Conservation (phyloP, 2,797 vertebrate genomes). For the Megalops cyprinoides region DNA sequence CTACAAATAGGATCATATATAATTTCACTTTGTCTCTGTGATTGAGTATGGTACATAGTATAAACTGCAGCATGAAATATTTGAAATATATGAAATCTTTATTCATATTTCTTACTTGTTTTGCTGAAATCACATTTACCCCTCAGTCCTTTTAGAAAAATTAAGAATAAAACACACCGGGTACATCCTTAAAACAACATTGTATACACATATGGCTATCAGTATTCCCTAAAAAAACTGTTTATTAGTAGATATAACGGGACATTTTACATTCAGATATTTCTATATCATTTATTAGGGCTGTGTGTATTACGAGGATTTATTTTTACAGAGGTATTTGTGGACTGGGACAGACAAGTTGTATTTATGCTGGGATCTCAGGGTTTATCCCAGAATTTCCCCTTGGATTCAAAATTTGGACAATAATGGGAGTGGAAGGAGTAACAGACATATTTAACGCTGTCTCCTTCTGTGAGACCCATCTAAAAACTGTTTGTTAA, state of each 20-base stretch:
- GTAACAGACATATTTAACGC: constrained; percentile 32
- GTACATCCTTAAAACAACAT: not conserved
- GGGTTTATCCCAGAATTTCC: constrained; percentile 29
- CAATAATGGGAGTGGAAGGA: constrained; percentile 36
- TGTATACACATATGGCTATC: not conserved
- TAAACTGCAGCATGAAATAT: not conserved
- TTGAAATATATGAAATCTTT: too few species aligned
- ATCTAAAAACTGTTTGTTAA: constrained; percentile 50
- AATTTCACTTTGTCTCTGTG: not conserved
- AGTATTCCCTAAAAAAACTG: not conserved
- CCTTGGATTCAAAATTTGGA: constrained; percentile 32
- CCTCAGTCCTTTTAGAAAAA: not conserved
- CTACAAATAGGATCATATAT: not conserved
- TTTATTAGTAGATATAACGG: not conserved
- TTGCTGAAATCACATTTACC: not conserved
- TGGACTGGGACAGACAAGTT: constrained; percentile 13
- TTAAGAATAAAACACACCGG: not conserved
- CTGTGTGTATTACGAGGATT: constrained; percentile 23
- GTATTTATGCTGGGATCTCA: constrained; percentile 32
- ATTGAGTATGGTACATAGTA: not conserved
- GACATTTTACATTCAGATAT: not conserved
- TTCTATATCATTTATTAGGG: not conserved
- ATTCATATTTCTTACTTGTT: not conserved
- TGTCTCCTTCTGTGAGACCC: constrained; percentile 15
- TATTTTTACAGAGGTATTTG: constrained; percentile 24